Percentiles rank a stretch among this genome's conserved stretches.
phyloP scores from a whole-genome alignment of 2,888 invertebrate species.

The Luffia ferchaultella region DNA sequence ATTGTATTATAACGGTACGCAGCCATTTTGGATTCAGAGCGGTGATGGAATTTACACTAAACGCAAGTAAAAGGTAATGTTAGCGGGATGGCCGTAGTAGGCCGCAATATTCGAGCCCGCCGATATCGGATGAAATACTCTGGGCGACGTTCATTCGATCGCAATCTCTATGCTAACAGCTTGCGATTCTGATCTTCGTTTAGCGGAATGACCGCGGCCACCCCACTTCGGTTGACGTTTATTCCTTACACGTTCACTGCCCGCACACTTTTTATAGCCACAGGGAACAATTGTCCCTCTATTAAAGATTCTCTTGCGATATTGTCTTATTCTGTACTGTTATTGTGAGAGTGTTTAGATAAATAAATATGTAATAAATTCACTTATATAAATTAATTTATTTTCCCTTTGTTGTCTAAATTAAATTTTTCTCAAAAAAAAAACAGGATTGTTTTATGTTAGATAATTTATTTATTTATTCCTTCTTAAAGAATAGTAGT shows the following conservation, averaged over 20 bases:
- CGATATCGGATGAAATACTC: constrained; percentile 59
- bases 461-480: too few relatives aligned
- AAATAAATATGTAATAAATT: too few relatives aligned
- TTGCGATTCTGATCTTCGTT: constrained; percentile 67
- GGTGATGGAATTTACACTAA: neutral
- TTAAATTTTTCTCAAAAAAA: too few relatives aligned
- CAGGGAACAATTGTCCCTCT: constrained; percentile 38
- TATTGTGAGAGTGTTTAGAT: too few relatives aligned
- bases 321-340: neutral
- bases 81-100: constrained; percentile 42
- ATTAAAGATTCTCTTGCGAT: constrained; percentile 26
- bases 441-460: too few relatives aligned
- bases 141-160: constrained; percentile 59
- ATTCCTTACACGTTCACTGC: constrained; percentile 62
- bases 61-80: constrained; percentile 30
- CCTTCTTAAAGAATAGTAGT: too few relatives aligned
- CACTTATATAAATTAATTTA: too few relatives aligned
- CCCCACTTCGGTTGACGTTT: constrained; percentile 54
- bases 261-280: constrained; percentile 54
- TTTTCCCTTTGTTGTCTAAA: too few relatives aligned
- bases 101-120: constrained; percentile 52
- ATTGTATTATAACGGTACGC: too few relatives aligned
- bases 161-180: constrained; percentile 67
- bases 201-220: constrained; percentile 66
- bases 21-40: neutral